Percentiles rank a stretch among this genome's conserved stretches.
phyloP scores from a whole-genome alignment of 2,113 vertebrate species.

The human region GRCh38 chr1:243701001-243701500 shows the following conservation, averaged over 20 bases:
- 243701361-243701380: neutral
- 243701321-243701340: neutral
- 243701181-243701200: neutral
- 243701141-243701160: neutral
- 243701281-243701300: neutral
- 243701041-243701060: neutral
- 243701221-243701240: neutral
- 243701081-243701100: neutral
- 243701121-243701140: neutral
- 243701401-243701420: neutral
- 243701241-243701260: neutral
- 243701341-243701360: neutral
- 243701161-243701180: neutral
- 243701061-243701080: neutral
- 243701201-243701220: neutral
- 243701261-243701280: neutral
- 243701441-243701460: rapidly evolving
- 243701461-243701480: neutral
- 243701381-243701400: neutral
- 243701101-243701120: neutral
- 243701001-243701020: neutral
- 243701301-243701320: neutral
- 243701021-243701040: neutral
- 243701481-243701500: neutral
- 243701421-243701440: neutral